phyloP scores from a whole-genome alignment of 1,140 invertebrate species.

The Tetraneura akinire region DNA sequence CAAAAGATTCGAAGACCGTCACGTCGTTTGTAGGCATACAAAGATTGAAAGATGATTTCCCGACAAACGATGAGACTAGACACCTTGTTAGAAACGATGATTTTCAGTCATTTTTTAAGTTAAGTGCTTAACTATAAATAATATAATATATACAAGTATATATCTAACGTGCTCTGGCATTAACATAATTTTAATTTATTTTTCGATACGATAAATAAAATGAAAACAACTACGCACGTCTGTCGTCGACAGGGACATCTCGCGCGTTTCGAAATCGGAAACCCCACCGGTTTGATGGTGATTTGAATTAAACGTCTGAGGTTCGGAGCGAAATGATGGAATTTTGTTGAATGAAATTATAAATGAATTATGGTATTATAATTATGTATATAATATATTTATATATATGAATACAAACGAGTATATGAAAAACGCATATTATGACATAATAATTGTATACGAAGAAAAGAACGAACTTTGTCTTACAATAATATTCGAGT shows the following conservation, averaged over 20 bases:
- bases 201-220: constrained; percentile 1
- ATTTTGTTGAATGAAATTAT: too few relatives aligned
- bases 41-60: too few relatives aligned
- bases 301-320: too few relatives aligned
- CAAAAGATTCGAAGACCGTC: not conserved
- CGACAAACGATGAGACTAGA: too few relatives aligned
- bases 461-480: too few relatives aligned
- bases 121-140: not conserved
- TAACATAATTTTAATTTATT: constrained; percentile 43
- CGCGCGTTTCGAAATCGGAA: not conserved
- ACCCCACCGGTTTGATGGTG: not conserved
- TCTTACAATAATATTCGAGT: too few relatives aligned
- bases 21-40: not conserved
- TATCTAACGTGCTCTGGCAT: not conserved
- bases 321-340: too few relatives aligned
- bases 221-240: not conserved
- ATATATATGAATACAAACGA: too few relatives aligned
- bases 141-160: not conserved
- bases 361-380: too few relatives aligned
- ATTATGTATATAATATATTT: too few relatives aligned
- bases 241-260: not conserved
- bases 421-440: too few relatives aligned
- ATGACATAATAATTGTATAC: too few relatives aligned
- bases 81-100: not conserved
- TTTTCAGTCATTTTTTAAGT: not conserved